phyloP scores from a whole-genome alignment of 2,797 vertebrate genomes.

The Lerista edwardsae region DNA sequence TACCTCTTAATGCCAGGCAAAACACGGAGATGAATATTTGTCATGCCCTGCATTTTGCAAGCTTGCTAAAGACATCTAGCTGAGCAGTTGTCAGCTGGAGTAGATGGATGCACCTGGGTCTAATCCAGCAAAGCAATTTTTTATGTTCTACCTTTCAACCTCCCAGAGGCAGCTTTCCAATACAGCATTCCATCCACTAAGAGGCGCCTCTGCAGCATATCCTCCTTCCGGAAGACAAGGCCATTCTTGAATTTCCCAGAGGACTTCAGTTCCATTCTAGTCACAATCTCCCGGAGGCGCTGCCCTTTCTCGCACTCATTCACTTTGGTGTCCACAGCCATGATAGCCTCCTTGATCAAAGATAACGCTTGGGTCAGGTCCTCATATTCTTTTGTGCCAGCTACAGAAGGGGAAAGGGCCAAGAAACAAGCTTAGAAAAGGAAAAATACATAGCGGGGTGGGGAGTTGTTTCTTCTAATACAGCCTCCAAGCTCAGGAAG shows the following conservation, averaged over 20 bases:
- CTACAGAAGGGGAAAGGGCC: slow-evolving; percentile 68
- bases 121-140: too few relatives aligned
- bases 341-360: slow-evolving; percentile 89
- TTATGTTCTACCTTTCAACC: slow-evolving; percentile 87
- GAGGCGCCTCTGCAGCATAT: slow-evolving; percentile 83
- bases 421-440: background rate
- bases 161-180: slow-evolving; percentile 92
- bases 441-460: too few relatives aligned
- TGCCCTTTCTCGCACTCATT: slow-evolving; percentile 86
- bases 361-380: slow-evolving; percentile 84
- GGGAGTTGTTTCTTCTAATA: too few relatives aligned
- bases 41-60: too few relatives aligned
- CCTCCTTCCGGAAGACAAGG: slow-evolving; percentile 87
- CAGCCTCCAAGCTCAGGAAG: too few relatives aligned
- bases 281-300: slow-evolving; percentile 88
- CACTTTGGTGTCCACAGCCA: slow-evolving; percentile 87
- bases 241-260: slow-evolving; percentile 90
- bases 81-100: too few relatives aligned
- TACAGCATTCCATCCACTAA: slow-evolving; percentile 86
- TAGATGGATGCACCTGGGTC: too few relatives aligned
- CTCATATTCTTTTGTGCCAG: slow-evolving; percentile 85
- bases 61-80: too few relatives aligned
- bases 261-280: slow-evolving; percentile 89
- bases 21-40: too few relatives aligned
- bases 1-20: too few relatives aligned